Evolutionary conservation across 2,888 invertebrate species (phyloP).

Genomic region (Drosophila differens): DNA sequence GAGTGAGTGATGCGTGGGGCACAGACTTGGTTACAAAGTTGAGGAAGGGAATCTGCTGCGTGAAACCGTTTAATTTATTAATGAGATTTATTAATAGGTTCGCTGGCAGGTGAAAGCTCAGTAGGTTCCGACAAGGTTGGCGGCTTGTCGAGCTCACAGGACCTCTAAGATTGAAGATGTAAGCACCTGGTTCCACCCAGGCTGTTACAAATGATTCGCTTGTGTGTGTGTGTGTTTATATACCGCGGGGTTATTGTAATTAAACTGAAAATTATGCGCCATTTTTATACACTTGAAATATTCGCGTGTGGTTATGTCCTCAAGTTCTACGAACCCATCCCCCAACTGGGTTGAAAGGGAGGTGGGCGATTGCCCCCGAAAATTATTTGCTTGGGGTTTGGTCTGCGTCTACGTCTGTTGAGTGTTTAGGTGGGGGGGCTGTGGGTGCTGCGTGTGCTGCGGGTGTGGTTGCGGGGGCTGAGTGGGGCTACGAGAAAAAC

Average conservation of each 20-base stretch:
- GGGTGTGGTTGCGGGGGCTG: background rate
- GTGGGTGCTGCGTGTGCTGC: slow-evolving; percentile 1
- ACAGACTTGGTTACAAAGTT: background rate
- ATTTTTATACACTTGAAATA: slow-evolving; percentile 58
- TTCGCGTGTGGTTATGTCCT: slow-evolving; percentile 18
- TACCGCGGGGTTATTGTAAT: slow-evolving; percentile 65
- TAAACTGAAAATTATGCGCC: slow-evolving; percentile 68
- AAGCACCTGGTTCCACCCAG: background rate
- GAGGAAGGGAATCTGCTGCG: slow-evolving; percentile 51
- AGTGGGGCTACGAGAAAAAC: slow-evolving; percentile 17
- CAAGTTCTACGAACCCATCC: background rate
- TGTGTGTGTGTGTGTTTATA: background rate
- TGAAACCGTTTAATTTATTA: slow-evolving; percentile 77
- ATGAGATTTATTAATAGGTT: slow-evolving; percentile 79
- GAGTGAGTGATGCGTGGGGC: slow-evolving; percentile 1
- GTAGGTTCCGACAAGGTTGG: slow-evolving; percentile 20
- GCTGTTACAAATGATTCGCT: slow-evolving; percentile 7
- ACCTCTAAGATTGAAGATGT: background rate
- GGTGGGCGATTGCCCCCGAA: slow-evolving; percentile 15
- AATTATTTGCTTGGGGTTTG: slow-evolving; percentile 48
- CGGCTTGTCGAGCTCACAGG: background rate
- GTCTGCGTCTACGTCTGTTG: slow-evolving; percentile 24
- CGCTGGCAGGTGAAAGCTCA: slow-evolving; percentile 43
- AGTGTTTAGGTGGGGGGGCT: slow-evolving; percentile 15
- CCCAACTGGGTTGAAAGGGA: background rate